Conservation (phyloP, 2,797 vertebrate species). For the Argyrosomus regius region DNA sequence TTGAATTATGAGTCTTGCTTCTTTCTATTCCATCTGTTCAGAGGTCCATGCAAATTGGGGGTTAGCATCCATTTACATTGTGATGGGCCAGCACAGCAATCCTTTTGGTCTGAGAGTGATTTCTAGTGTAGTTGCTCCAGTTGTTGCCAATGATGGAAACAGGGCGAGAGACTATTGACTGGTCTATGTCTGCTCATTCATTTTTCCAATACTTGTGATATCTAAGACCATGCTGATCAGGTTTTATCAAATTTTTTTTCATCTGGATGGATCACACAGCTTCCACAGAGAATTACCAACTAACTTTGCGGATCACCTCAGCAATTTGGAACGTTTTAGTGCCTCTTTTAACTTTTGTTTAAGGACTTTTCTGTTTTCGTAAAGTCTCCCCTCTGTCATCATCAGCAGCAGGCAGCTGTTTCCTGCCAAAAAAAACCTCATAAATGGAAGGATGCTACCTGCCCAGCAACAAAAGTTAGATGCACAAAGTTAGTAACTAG, state of each 20-base stretch:
- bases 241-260: neutral
- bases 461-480: neutral
- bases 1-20: neutral
- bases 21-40: neutral
- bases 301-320: neutral
- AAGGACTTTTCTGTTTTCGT: neutral
- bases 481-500: neutral
- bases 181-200: neutral
- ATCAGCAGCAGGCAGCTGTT: neutral
- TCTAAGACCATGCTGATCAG: neutral
- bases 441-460: neutral
- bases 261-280: neutral
- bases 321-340: neutral
- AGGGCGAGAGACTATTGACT: neutral
- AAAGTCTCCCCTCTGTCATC: neutral
- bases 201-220: neutral
- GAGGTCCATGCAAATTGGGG: neutral
- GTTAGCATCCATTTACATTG: neutral
- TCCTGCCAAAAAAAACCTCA: too few species aligned
- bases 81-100: neutral
- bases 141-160: slow-evolving; percentile 1
- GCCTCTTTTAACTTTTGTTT: neutral
- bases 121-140: neutral
- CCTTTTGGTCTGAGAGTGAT: neutral
- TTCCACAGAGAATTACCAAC: neutral